Evolutionary conservation across 1,140 invertebrate species (phyloP), one percentile per base, ranked within the genome.

Genomic region (Tetraneura akinire): DNA sequence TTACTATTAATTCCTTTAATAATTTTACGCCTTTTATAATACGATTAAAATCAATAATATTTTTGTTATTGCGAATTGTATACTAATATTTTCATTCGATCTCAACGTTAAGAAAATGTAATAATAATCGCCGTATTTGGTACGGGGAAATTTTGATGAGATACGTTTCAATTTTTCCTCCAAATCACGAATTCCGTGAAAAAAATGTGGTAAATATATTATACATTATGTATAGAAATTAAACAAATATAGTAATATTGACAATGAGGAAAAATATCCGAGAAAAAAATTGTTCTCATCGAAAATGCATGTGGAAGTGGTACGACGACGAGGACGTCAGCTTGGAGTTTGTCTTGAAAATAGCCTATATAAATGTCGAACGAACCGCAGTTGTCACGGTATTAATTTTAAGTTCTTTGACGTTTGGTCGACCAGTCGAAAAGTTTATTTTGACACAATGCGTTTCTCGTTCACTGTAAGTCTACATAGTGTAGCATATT

Each of bases 381-480:
- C 8, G 13, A 26, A 57, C 55, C 0, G 4, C 55, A 1, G 2
- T 45, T 3, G 32, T 26, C n/a, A 45, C 29, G 18, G 11, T 47
- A 45, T 47, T 14, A 29, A 78, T 55, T 76, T 76, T 18, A 45
- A 76, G 32, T 57, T 62, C 21, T 45, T 47, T 32, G 37, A 37
- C 21, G 37, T 57, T 26, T 11, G 74, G 16, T 26, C 29, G 53
- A 55, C 9, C 37, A 13, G 3, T n/a, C 1, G 10, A n/a, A 47
- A 47, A 47, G 18, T 53, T 18, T 3, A n/a, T 37, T 4, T 37
- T 37, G 32, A 47, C 18, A 62, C 10, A 26, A 78, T 78, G 74
- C 51, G 21, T 60, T 37, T 26, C 14, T 62, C 74, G 21, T 78
- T 60, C 9, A 37, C 74, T n/a, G 74, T 78, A 62, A 78, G 74